Evolutionary conservation across 2,113 vertebrate species (phyloP), one percentile per base, ranked within the genome.

Genomic region (Blennius ocellaris): DNA sequence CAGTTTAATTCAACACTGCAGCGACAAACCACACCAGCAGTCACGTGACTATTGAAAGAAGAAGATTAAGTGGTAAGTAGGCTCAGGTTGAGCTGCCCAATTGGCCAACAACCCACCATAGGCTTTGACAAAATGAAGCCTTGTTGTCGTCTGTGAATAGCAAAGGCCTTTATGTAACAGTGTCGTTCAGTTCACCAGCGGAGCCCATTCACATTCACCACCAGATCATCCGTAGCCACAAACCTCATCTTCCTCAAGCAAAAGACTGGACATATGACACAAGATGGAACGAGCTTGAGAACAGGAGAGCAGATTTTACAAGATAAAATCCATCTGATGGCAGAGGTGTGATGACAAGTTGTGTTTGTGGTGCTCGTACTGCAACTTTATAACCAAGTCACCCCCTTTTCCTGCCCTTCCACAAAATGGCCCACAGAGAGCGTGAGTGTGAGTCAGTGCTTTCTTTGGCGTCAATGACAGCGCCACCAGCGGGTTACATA

Each of bases 141-240:
- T 17, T 12, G 66, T 80, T 85, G 87, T 84, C 70, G 60, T 76
- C 76, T 14, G 45, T 82, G 77, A 87, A 88, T 82, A 59, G 75
- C 21, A 5, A 17, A 71, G 63, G 60, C 65, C 68, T 89, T 86
- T 87, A 86, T 76, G 59, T 89, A 87, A 90, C 38, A 11, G 75
- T 86, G 82, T 74, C 88, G 85, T 83, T 85, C 74, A 68, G 80
- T 82, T 88, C 72, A 72, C 69, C 73, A 67, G 70, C 45, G 38
- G 56, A 64, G 60, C 84, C 89, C 88, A 83, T 90, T 89, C 76
- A n/a, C 71, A 91, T 90, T 87, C 90, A 79, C 53, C 70, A 6
- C 67, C 81, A 76, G 71, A 76, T 77, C 69, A 76, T 51, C 81
- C 55, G 17, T 58, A 63, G 63, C 80, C 53, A 37, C 58, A 61